Conservation (phyloP, 2,797 vertebrate species). For the Phoeniculus purpureus region DNA sequence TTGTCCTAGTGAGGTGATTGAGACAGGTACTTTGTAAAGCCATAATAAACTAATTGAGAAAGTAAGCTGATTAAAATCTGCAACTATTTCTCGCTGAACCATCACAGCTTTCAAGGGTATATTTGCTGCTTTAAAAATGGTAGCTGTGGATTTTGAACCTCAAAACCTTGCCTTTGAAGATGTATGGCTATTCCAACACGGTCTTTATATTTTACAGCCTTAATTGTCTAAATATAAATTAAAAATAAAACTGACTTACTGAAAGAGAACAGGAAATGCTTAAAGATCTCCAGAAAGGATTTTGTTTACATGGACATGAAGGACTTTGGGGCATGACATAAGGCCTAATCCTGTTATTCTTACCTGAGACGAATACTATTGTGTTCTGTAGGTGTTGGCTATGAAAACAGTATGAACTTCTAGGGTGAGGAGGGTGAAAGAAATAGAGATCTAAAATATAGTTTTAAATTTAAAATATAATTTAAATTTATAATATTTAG, state of each 20-base stretch:
- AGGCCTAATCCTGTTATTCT: background rate
- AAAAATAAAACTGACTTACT: background rate
- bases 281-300: background rate
- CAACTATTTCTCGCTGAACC: background rate
- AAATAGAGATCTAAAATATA: no score
- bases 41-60: background rate
- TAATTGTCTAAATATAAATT: background rate
- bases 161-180: fast-evolving
- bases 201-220: background rate
- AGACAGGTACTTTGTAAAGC: background rate
- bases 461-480: slow-evolving; percentile 8
- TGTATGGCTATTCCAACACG: background rate
- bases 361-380: background rate
- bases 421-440: background rate
- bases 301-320: background rate
- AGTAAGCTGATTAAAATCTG: background rate
- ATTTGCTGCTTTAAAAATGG: background rate
- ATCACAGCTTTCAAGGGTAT: background rate
- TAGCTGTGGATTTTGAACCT: background rate
- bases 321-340: background rate
- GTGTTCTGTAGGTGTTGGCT: fast-evolving
- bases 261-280: background rate
- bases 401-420: background rate
- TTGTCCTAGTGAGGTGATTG: background rate
- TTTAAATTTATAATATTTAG: no score